Evolutionary conservation across 2,888 invertebrate species (phyloP).

Genomic region (Brenthis ino): DNA sequence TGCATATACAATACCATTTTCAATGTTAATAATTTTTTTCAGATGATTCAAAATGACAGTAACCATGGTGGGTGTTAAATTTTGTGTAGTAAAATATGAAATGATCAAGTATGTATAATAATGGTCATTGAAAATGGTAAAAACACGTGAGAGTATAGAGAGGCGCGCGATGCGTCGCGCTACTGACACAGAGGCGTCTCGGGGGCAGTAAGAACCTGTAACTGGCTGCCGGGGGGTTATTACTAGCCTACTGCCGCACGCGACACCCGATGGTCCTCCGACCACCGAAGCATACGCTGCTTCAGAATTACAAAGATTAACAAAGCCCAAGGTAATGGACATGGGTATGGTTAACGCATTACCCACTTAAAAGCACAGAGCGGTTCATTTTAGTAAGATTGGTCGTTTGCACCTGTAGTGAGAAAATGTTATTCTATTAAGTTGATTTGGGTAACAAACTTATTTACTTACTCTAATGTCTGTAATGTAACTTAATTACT

Average conservation of each 20-base stretch:
- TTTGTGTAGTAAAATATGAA: background rate
- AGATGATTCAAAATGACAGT: no score
- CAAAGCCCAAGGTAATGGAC: constrained; percentile 35
- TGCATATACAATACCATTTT: constrained; percentile 35
- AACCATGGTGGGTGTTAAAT: no score
- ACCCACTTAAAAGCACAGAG: constrained; percentile 44
- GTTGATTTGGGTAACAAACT: constrained; percentile 29
- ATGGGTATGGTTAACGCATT: constrained; percentile 36
- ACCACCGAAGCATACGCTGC: constrained; percentile 54
- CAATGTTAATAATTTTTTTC: constrained; percentile 2
- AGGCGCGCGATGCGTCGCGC: constrained; percentile 61
- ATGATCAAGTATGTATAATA: background rate
- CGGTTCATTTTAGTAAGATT: constrained; percentile 46
- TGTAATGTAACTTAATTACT: constrained; percentile 31
- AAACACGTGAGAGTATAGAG: constrained; percentile 46
- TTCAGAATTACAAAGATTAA: constrained; percentile 43
- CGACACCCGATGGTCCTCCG: constrained; percentile 54
- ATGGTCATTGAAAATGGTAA: constrained; percentile 38
- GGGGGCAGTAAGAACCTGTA: constrained; percentile 76
- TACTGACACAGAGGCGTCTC: constrained; percentile 69
- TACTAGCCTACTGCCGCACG: constrained; percentile 73
- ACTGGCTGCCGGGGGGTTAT: constrained; percentile 82
- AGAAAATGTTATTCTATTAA: constrained; percentile 46
- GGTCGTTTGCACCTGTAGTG: constrained; percentile 63
- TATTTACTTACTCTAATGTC: constrained; percentile 37